Percentiles rank a stretch among this genome's conserved stretches.
phyloP scores from a whole-genome alignment of 2,113 vertebrate species.

The Ciconia stormi region DNA sequence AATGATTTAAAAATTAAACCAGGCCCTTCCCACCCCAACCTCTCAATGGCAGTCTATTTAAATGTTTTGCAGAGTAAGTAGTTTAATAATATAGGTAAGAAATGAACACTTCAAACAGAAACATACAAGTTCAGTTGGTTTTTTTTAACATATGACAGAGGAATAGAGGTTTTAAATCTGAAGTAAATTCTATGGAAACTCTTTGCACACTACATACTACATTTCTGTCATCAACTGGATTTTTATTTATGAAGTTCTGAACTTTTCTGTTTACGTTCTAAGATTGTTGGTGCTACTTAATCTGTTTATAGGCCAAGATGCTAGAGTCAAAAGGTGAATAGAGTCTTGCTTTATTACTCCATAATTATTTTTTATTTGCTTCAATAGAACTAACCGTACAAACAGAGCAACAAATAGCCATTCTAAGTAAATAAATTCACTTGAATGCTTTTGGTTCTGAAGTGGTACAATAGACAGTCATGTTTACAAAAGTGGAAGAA shows the following conservation, averaged over 20 bases:
- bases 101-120: not conserved
- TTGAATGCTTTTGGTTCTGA: not conserved
- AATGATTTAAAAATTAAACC: not conserved
- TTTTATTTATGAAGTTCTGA: not conserved
- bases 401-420: not conserved
- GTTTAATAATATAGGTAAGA: not conserved
- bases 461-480: not conserved
- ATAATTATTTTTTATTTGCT: not conserved
- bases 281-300: not conserved
- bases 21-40: fast-evolving
- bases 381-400: not conserved
- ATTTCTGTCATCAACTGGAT: not conserved
- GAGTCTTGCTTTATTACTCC: not conserved
- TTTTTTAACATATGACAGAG: not conserved
- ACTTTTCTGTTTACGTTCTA: not conserved
- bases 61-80: not conserved
- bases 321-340: not conserved
- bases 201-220: not conserved
- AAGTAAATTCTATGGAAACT: not conserved
- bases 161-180: not conserved
- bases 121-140: not conserved
- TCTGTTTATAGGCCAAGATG: not conserved
- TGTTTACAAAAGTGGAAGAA: not conserved
- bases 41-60: not conserved
- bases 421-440: not conserved